Conservation (phyloP, 2,113 vertebrate genomes). For the Macrotus californicus region DNA sequence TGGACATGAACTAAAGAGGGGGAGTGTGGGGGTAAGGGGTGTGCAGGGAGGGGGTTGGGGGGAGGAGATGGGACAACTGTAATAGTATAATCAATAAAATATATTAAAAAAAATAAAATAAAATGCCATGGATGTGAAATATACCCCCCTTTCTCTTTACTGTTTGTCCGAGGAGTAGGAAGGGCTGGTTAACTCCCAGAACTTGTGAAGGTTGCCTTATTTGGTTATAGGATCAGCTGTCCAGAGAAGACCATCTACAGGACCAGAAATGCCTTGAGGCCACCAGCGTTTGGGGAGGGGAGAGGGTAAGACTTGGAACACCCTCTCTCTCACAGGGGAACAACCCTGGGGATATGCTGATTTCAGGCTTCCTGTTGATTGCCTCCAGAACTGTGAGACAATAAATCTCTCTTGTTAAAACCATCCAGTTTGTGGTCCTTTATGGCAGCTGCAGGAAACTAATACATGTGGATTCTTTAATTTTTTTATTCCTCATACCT, state of each 20-base stretch:
- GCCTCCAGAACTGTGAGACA: not conserved
- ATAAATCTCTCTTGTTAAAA: not conserved
- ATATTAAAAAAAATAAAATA: too few species aligned
- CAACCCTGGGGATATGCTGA: accelerated
- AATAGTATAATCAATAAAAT: too few species aligned
- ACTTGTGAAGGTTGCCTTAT: not conserved
- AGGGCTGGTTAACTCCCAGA: not conserved
- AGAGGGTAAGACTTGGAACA: not conserved
- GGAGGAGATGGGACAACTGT: too few species aligned
- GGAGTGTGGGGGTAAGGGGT: too few species aligned
- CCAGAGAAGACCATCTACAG: not conserved
- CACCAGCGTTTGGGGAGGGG: too few species aligned
- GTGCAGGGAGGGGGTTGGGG: too few species aligned
- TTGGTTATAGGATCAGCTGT: not conserved
- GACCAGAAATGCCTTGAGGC: too few species aligned
- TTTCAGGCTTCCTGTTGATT: not conserved
- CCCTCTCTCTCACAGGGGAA: not conserved
- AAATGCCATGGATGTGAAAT: too few species aligned
- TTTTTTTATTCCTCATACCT: not conserved
- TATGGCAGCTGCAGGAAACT: not conserved
- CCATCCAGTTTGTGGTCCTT: not conserved
- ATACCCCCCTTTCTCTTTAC: not conserved
- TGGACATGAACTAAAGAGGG: too few species aligned
- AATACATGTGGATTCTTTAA: not conserved
- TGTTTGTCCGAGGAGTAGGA: not conserved